A percentile compares a stretch with the other conserved stretches of the same genome.
Evolutionary conservation across 2,888 invertebrate species (phyloP).

Genomic region (Onchidella celtica): DNA sequence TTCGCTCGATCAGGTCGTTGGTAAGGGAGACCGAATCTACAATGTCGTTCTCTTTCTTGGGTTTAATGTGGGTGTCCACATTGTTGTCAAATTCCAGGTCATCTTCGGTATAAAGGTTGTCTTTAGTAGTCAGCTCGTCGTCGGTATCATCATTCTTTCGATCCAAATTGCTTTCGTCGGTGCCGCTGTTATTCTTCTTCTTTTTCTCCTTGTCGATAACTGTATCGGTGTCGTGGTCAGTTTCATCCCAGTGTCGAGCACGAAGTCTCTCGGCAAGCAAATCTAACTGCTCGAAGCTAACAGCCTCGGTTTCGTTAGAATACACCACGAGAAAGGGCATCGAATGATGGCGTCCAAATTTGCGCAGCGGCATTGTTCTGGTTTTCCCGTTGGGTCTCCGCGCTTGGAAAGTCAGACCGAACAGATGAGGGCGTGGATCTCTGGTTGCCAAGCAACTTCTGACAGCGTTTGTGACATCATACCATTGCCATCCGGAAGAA

Average conservation of each 20-base stretch:
- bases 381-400: constrained; percentile 63
- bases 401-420: constrained; percentile 73
- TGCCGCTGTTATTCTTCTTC: not conserved
- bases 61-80: not conserved
- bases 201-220: not conserved
- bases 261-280: constrained; percentile 56
- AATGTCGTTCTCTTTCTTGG: not conserved
- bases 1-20: constrained; percentile 27
- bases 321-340: constrained; percentile 79
- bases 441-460: constrained; percentile 66
- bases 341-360: constrained; percentile 72
- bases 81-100: not conserved
- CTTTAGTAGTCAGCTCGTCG: not conserved
- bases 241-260: not conserved
- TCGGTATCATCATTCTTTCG: not conserved
- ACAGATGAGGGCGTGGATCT: constrained; percentile 62
- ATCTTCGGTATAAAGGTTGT: not conserved
- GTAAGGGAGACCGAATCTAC: not conserved
- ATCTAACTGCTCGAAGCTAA: constrained; percentile 70
- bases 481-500: constrained; percentile 76
- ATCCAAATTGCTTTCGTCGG: not conserved
- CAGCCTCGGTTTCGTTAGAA: constrained; percentile 77
- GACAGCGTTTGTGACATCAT: constrained; percentile 75
- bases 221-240: not conserved
- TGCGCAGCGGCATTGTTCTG: constrained; percentile 64